Conservation (phyloP, 2,797 vertebrate species). For the Sebastes vulpes region DNA sequence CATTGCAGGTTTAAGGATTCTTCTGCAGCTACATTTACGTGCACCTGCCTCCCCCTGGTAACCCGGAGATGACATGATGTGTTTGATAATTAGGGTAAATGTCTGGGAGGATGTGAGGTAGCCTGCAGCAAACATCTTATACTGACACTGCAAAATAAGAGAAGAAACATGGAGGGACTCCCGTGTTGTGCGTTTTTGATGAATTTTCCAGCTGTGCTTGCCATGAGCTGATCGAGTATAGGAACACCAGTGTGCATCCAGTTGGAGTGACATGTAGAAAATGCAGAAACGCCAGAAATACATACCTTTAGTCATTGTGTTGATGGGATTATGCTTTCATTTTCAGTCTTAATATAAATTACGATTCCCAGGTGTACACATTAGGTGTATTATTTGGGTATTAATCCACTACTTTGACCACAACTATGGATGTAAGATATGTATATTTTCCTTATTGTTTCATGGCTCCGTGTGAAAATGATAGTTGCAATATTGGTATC, state of each 20-base stretch:
- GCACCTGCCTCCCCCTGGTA: not conserved
- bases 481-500: not conserved
- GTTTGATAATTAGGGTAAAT: conserved; percentile 31
- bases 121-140: conserved; percentile 8
- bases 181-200: not conserved
- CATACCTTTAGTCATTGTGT: not conserved
- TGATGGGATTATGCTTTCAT: conserved; percentile 12
- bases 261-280: not conserved
- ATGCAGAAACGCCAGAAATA: not conserved
- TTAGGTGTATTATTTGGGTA: not conserved
- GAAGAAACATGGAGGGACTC: not conserved
- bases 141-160: not conserved
- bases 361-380: not conserved
- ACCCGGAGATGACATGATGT: not conserved
- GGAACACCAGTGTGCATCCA: not conserved
- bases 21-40: not conserved
- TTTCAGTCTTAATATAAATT: not conserved
- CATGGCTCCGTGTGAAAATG: not conserved
- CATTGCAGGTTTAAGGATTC: not conserved
- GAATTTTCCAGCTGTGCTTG: conserved; percentile 4
- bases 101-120: conserved; percentile 3
- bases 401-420: not conserved
- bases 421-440: not conserved
- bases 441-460: not conserved
- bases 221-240: not conserved